A percentile compares a stretch with the other conserved stretches of the same genome.
Evolutionary conservation across 2,113 vertebrate species (phyloP).

Genomic region (Neofelis nebulosa): DNA sequence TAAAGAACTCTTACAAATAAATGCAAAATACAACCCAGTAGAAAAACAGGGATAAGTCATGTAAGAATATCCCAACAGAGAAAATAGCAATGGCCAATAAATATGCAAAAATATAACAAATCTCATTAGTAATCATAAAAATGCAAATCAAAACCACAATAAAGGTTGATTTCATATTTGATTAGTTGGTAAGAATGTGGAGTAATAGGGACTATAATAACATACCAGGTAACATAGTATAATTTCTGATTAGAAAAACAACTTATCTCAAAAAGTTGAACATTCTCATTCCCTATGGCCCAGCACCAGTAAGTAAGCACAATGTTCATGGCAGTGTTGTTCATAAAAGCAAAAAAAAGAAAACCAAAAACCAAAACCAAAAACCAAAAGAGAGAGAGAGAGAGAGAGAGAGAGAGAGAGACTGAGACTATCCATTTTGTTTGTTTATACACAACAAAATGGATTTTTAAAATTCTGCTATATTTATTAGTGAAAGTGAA

Average conservation of each 20-base stretch:
- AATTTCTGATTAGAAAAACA: neutral
- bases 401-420: too few species aligned
- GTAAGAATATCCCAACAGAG: neutral
- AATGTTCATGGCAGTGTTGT: neutral
- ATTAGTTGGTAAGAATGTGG: neutral
- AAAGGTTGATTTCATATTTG: neutral
- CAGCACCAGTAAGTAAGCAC: neutral
- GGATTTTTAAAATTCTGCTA: neutral
- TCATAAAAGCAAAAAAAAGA: neutral
- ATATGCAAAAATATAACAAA: neutral
- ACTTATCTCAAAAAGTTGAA: neutral
- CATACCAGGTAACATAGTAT: neutral
- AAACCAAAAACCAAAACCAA: too few species aligned
- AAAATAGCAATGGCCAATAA: neutral
- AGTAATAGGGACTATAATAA: neutral
- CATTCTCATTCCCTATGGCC: neutral
- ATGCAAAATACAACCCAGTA: neutral
- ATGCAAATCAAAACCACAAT: conserved; percentile 36
- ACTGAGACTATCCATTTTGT: too few species aligned
- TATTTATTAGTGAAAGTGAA: neutral
- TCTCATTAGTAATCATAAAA: neutral
- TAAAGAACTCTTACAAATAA: neutral
- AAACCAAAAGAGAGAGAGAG: too few species aligned
- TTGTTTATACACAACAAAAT: neutral
- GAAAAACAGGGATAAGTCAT: neutral